Evolutionary conservation across 2,888 invertebrate genomes (phyloP), one percentile per base, ranked within the genome.

Genomic region (Carcina quercana): DNA sequence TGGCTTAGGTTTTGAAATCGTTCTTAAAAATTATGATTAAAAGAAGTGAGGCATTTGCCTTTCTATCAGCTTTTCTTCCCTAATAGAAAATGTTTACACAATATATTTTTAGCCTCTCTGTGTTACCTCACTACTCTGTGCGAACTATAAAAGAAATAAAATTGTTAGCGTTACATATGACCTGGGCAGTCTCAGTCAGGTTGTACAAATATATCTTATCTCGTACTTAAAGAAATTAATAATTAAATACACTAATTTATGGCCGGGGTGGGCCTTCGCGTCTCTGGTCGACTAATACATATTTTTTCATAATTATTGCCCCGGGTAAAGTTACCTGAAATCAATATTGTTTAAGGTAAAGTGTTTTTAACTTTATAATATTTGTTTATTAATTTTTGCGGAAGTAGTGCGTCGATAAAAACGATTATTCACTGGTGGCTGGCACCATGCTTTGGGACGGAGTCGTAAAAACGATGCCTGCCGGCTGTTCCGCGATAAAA

Each of bases 201-300:
- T 74, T 74, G 73, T 67, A 63, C 71, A 76, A 72, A 76, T 78
- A 75, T 76, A 78, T 76, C 70, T 76, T 65, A 60, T 58, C 63
- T 73, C 58, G 65, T 72, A 75, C 68, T 72, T 68, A 67, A 67
- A 70, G 68, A 74, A 74, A 80, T 80, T 79, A 65, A 74, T 78
- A 80, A 82, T 82, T 80, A 83, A 80, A 73, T 76, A 59, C 57
- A 60, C 66, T 72, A 78, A 82, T 82, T 80, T 80, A 82, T 78
- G 55, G 47, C 31, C 43, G 45, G 45, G 55, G 51, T 51, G 53
- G 47, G 47, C 52, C 50, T 37, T 35, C 39, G 43, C 24, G 24
- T 38, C 43, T 30, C 42, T 43, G 47, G 38, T 38, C 52, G 46
- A 52, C 53, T 68, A 61, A 69, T 66, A 69, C 68, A 68, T 70